phyloP scores from a whole-genome alignment of 2,113 vertebrate species.

The Tonatia bakeri region DNA sequence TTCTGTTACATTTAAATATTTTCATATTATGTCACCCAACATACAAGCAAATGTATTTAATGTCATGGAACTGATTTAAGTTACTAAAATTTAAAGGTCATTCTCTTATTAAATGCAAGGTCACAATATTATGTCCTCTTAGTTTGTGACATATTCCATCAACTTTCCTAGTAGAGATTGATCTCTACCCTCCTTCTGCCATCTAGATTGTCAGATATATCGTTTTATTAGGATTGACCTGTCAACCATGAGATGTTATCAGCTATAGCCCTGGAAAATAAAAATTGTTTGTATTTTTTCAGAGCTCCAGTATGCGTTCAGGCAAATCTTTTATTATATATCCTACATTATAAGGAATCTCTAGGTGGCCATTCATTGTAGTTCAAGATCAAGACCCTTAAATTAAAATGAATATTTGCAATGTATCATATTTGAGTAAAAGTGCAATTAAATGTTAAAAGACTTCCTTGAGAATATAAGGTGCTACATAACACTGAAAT shows the following conservation, averaged over 20 bases:
- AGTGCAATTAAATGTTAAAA: neutral
- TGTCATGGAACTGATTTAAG: neutral
- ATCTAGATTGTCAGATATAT: slow-evolving; percentile 54
- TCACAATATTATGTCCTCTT: slow-evolving; percentile 20
- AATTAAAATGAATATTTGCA: slow-evolving; percentile 12
- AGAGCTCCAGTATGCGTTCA: neutral
- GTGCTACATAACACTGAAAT: neutral
- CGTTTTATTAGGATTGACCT: slow-evolving; percentile 71
- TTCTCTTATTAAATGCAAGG: slow-evolving; percentile 67
- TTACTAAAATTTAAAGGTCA: neutral
- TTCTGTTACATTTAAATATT: neutral
- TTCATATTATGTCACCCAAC: neutral
- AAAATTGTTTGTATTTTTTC: slow-evolving; percentile 41
- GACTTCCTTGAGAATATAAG: neutral
- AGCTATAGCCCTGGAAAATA: slow-evolving; percentile 52
- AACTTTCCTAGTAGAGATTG: slow-evolving; percentile 52
- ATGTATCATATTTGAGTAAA: slow-evolving; percentile 1
- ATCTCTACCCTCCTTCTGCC: slow-evolving; percentile 50
- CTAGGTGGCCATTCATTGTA: neutral
- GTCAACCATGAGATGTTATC: slow-evolving; percentile 49
- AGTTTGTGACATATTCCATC: slow-evolving; percentile 42
- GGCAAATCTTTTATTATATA: neutral
- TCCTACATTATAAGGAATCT: neutral
- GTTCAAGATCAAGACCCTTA: slow-evolving; percentile 9
- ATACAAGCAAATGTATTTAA: neutral